Evolutionary conservation across 2,888 invertebrate genomes (phyloP), one percentile per base, ranked within the genome.

Genomic region (Hedychridium roseum): DNA sequence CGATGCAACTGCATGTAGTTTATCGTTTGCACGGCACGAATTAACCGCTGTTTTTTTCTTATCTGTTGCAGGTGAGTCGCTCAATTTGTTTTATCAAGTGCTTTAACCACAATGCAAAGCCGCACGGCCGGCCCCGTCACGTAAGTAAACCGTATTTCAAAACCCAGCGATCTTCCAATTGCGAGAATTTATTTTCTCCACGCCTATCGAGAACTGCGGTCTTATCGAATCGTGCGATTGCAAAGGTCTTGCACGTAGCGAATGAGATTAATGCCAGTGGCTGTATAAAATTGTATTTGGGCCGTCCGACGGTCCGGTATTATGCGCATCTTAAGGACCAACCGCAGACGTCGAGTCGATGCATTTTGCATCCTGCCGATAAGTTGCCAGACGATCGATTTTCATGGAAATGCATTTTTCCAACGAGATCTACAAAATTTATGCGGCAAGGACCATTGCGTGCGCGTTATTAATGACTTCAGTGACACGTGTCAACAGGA

Each of bases 31-130:
- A 18, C 35, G 16, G 14, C 4, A 3, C 28, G 14, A 14, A 14
- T 4, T 6, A 6, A 14, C 28, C n/a, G 20, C n/a, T n/a, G 14
- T 15, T 15, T 28, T 14, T 43, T 27, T 34, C 27, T 23, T 14
- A 16, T 55, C 30, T 53, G 34, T 58, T 57, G 2, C 54, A 58
- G 57, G 58, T 58, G 54, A 58, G 58, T 58, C 41, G 20, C 31
- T 40, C 43, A 44, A 43, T 50, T 35, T 35, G 23, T 32, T 23
- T 39, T 36, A n/a, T n/a, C n/a, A n/a, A n/a, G n/a, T n/a, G n/a
- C n/a, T 37, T 32, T 34, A 31, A 34, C 18, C 35, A 18, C 35
- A 37, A 36, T 30, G 26, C 27, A 2, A 11, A 4, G 9, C 23
- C 21, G 3, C 37, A 18, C 7, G 28, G 15, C 14, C 30, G 18